A percentile compares a stretch with the other conserved stretches of the same genome.
Evolutionary conservation across 2,888 invertebrate species (phyloP).

Genomic region (Cistogaster globosa): DNA sequence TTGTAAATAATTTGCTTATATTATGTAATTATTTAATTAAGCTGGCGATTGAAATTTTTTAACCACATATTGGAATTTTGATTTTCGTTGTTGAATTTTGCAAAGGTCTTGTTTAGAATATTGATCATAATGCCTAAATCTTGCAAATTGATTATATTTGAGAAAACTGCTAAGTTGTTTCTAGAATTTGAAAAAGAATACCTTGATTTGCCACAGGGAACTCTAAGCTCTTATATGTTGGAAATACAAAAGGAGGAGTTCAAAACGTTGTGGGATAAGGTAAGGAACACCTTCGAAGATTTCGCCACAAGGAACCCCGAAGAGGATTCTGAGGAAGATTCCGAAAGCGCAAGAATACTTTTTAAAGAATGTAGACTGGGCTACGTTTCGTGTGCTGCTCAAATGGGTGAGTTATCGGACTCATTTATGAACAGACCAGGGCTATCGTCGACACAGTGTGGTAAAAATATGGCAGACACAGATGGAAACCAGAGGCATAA

Average conservation of each 20-base stretch:
- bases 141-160: too few species aligned
- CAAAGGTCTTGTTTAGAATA: too few species aligned
- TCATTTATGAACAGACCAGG: neutral
- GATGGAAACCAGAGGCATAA: neutral
- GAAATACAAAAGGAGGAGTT: neutral
- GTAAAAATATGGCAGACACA: neutral
- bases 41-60: too few species aligned
- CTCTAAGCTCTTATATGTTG: neutral
- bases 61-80: too few species aligned
- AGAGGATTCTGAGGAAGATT: neutral
- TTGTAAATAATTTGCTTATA: too few species aligned
- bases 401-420: conserved; percentile 3
- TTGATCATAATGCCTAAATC: too few species aligned
- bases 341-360: neutral
- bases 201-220: neutral
- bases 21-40: too few species aligned
- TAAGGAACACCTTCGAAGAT: neutral
- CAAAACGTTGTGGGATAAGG: neutral
- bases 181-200: neutral
- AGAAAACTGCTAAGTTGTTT: neutral
- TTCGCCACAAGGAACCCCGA: neutral
- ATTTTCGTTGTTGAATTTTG: too few species aligned
- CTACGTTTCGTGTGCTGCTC: neutral
- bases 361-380: neutral
- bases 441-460: neutral